These are phyloP conservation scores for Polietes domitor DNA, from an alignment of 2,888 invertebrate species.

Conservation along the genomic window DNA sequence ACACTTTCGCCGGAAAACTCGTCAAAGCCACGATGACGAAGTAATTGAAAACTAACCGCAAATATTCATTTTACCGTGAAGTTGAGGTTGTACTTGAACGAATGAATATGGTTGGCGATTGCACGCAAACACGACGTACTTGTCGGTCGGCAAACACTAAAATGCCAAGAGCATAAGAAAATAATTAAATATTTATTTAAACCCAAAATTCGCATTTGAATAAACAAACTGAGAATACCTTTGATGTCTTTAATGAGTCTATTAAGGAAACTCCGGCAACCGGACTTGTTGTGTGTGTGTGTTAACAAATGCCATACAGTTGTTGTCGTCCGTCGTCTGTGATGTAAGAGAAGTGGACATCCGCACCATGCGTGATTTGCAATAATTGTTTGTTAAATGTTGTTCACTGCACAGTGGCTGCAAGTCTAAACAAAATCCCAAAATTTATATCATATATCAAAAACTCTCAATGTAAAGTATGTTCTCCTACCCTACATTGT, in stretches of 20 bases:
- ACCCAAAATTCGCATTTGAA: neutral
- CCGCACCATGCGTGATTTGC: too few species aligned
- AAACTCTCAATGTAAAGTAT: too few species aligned
- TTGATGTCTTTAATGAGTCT: conserved; percentile 18
- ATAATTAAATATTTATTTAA: conserved; percentile 3
- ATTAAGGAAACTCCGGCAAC: conserved; percentile 15
- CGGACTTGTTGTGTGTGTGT: too few species aligned
- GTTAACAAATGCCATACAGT: too few species aligned
- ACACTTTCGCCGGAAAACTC: conserved; percentile 2
- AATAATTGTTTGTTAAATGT: too few species aligned
- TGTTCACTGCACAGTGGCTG: too few species aligned
- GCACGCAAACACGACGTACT: neutral
- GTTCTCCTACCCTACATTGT: too few species aligned
- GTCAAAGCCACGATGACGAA: neutral
- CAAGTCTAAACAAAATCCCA: too few species aligned
- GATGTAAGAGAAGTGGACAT: too few species aligned
- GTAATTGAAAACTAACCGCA: neutral
- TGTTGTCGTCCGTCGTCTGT: too few species aligned
- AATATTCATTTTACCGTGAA: too few species aligned
- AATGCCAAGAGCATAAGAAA: neutral
- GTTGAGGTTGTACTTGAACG: neutral
- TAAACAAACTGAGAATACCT: conserved; percentile 4
- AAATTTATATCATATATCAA: too few species aligned
- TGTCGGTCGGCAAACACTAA: neutral
- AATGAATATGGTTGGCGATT: neutral